Evolutionary conservation across 2,113 vertebrate species (phyloP).

Genomic region (Hiodon alosoides): DNA sequence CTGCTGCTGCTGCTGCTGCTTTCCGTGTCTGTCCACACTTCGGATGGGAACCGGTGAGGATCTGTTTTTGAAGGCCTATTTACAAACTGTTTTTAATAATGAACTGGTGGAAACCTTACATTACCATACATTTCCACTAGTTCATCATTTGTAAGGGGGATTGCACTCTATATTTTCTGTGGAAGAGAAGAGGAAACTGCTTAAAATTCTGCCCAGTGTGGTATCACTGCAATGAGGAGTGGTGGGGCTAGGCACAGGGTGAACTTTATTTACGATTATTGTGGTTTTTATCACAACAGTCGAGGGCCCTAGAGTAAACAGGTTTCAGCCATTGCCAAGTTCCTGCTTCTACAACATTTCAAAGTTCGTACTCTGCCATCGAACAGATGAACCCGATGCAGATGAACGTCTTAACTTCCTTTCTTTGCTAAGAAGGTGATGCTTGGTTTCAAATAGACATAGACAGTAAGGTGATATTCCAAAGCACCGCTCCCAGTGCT

Average conservation of each 20-base stretch:
- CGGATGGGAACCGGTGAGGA: not conserved
- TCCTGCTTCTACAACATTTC: not conserved
- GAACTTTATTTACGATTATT: not conserved
- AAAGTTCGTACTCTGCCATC: no score
- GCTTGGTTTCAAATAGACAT: no score
- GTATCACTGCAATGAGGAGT: not conserved
- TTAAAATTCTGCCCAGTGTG: no score
- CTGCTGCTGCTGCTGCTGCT: not conserved
- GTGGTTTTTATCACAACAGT: not conserved
- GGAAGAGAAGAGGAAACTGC: no score
- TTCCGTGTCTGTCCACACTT: not conserved
- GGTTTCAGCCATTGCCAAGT: not conserved
- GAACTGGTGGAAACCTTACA: not conserved
- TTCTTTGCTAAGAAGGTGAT: no score
- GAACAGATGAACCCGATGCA: not conserved
- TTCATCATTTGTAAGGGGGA: no score
- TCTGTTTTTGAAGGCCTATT: not conserved
- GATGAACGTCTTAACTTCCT: no score
- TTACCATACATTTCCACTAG: not conserved
- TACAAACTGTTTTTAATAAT: not conserved
- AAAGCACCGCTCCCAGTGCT: no score
- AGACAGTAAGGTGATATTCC: no score
- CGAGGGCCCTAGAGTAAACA: not conserved
- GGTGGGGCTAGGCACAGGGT: not conserved
- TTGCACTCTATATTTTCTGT: no score